phyloP scores from a whole-genome alignment of 2,888 invertebrate species.

The Lordiphosa fenestrarum region DNA sequence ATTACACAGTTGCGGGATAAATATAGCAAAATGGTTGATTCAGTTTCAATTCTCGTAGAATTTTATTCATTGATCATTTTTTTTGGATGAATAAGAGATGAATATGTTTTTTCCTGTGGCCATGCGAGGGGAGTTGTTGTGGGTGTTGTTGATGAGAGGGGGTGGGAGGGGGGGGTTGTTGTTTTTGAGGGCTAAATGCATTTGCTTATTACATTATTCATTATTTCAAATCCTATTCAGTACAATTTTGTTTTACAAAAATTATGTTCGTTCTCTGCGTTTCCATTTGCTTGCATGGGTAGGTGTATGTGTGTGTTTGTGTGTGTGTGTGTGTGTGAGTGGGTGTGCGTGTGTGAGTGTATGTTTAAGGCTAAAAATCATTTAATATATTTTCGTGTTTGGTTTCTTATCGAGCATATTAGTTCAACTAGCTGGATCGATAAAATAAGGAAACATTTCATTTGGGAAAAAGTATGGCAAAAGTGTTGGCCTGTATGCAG shows the following conservation, averaged over 20 bases:
- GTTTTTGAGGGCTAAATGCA: conserved; percentile 44
- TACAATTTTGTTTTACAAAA: conserved; percentile 47
- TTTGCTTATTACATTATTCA: conserved; percentile 40
- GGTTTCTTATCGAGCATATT: conserved; percentile 45
- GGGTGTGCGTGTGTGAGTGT: conserved; percentile 13
- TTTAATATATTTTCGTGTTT: conserved; percentile 12
- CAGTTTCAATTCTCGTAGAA: too few species aligned
- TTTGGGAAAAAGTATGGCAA: conserved; percentile 7
- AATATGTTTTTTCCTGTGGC: too few species aligned
- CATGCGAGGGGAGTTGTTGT: conserved; percentile 1
- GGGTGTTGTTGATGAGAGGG: neutral
- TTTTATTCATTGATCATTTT: too few species aligned
- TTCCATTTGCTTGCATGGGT: conserved; percentile 13
- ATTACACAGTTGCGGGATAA: too few species aligned
- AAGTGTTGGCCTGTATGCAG: conserved; percentile 8
- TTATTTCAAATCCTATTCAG: conserved; percentile 45
- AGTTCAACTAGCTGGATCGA: conserved; percentile 55
- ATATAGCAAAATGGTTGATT: too few species aligned
- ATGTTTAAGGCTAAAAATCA: conserved; percentile 28
- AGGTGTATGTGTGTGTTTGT: conserved; percentile 18
- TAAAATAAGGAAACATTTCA: conserved; percentile 45
- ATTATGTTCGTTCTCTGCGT: conserved; percentile 10
- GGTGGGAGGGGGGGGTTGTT: neutral
- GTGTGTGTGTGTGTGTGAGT: conserved; percentile 16
- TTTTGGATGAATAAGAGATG: too few species aligned